Evolutionary conservation across 2,797 vertebrate species (phyloP), one percentile per base, ranked within the genome.

Genomic region (Lacerta bilineata): DNA sequence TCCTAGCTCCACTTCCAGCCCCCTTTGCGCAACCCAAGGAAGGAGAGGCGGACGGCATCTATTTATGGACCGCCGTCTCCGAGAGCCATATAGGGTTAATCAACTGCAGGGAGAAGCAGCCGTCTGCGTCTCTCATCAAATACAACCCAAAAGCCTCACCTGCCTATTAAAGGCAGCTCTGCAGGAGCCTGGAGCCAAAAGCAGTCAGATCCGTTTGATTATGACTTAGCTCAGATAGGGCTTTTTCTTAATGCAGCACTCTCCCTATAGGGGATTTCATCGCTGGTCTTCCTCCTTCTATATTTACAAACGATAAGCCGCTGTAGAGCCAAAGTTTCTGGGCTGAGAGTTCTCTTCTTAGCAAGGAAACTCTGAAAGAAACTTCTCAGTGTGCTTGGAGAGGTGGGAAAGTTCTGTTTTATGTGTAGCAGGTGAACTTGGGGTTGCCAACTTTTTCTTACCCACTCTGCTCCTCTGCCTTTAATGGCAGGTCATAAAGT

Each of bases 141-240:
- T 11, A 10, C 77, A 17, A 13, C 55, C 80, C 71, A 18, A n/a
- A 46, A 39, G 50, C 39, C 86, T 82, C 80, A 76, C 80, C 86
- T 66, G 80, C 72, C 82, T 82, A 87, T 87, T 82, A 87, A 82
- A 76, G 86, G 39, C 8, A 20, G 55, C 36, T 43, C 69, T 72
- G 13, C 9, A 3, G 20, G 29, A 82, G 68, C 39, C 86, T 66
- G 2, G 11, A 29, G 69, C 68, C 9, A 10, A 72, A 81, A 43
- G 23, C 66, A 64, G 50, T 1, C 29, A 18, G 36, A 33, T 46
- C 69, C 7, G 59, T 82, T 87, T 82, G 59, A 87, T 64, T 43
- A 72, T 43, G 20, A 39, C n/a, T 59, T 25, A 23, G 13, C 36
- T 46, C 29, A 17, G 36, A 79, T 79, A 27, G 36, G 39, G 6